A percentile compares a stretch with the other conserved stretches of the same genome.
Conservation (phyloP, 37 sponge, comb jelly and placozoan genomes). For the Aplysina aerophoba region DNA sequence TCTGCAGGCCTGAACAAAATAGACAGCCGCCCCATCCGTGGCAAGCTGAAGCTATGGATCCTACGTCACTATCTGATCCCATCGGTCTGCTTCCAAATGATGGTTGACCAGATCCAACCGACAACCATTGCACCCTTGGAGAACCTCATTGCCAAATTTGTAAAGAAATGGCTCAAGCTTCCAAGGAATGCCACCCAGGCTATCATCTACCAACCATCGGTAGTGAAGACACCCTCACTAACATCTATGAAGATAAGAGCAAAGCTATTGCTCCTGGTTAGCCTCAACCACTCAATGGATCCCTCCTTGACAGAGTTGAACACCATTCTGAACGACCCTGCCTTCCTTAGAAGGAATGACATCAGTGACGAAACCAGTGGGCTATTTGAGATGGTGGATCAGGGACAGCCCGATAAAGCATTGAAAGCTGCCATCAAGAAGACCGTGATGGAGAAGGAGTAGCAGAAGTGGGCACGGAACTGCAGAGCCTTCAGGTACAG, state of each 20-base stretch:
- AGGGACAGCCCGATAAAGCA: background rate
- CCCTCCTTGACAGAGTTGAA: background rate
- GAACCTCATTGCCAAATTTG: background rate
- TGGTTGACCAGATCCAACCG: too few relatives aligned
- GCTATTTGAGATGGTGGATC: background rate
- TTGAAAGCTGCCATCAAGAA: background rate
- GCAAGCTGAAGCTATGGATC: too few relatives aligned
- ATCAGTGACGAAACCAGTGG: background rate
- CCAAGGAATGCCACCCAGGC: background rate
- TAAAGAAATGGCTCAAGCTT: conserved; percentile 27
- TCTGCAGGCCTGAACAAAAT: too few relatives aligned
- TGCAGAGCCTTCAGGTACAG: background rate
- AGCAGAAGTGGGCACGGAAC: background rate
- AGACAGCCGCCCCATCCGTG: too few relatives aligned
- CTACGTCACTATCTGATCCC: too few relatives aligned
- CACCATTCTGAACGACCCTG: background rate
- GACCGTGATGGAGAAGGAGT: background rate
- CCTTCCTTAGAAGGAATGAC: background rate
- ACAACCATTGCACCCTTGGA: background rate
- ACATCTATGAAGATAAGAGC: background rate
- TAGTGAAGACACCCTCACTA: background rate
- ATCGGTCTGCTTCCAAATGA: too few relatives aligned
- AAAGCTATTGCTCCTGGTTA: background rate
- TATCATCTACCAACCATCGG: background rate
- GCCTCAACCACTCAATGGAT: background rate